A percentile compares a stretch with the other conserved stretches of the same genome.
Conservation (phyloP, 2,888 invertebrate genomes). For the Drosophila crucigera region DNA sequence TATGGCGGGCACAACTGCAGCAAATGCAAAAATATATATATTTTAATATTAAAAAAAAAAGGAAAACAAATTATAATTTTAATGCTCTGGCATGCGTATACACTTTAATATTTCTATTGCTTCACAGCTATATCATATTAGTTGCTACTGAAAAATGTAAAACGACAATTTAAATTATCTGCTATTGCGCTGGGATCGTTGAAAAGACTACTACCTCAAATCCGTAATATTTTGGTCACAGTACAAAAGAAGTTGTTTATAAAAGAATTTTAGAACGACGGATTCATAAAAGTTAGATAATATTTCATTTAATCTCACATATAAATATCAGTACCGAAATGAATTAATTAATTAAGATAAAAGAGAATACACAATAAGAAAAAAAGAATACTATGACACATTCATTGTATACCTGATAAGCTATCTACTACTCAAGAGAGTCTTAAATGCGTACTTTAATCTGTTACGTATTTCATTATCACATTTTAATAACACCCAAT, state of each 20-base stretch:
- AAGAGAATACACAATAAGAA: neutral
- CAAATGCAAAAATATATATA: neutral
- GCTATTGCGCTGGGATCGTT: too few relatives aligned
- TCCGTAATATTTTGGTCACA: neutral
- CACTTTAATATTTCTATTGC: neutral
- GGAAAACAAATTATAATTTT: neutral
- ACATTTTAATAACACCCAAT: neutral
- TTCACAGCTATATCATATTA: neutral
- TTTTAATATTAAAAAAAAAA: neutral
- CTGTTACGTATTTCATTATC: neutral
- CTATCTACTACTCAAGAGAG: neutral
- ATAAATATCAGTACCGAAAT: neutral
- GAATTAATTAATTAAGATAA: neutral
- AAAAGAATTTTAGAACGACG: neutral
- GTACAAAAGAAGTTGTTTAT: neutral
- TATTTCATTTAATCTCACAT: neutral
- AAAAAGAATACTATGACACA: neutral
- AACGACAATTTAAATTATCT: neutral
- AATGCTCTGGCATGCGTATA: neutral
- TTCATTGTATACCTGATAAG: neutral
- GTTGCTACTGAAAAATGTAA: neutral
- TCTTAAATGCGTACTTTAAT: neutral
- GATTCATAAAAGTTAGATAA: neutral
- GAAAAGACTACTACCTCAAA: neutral
- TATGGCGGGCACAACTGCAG: slow-evolving; percentile 84